A percentile compares a stretch with the other conserved stretches of the same genome.
phyloP scores from a whole-genome alignment of 2,113 vertebrate species.

The Catharus minimus region DNA sequence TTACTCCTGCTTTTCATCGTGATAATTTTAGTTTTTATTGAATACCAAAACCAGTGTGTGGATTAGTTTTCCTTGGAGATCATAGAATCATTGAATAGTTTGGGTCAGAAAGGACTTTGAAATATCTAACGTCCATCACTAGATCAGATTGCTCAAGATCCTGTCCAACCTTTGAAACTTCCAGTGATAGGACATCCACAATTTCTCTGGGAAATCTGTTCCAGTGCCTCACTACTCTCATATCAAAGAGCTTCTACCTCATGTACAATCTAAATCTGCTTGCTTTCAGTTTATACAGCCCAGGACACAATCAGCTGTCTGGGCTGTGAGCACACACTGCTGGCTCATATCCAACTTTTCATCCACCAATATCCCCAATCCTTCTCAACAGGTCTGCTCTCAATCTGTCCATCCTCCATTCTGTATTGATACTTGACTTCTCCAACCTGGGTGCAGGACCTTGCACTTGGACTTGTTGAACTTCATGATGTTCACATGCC shows the following conservation, averaged over 20 bases:
- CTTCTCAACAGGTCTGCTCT: background rate
- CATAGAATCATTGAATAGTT: background rate
- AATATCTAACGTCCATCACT: background rate
- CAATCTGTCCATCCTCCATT: background rate
- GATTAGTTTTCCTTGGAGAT: background rate
- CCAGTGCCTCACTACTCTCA: background rate
- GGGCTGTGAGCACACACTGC: fast-evolving
- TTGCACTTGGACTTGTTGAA: background rate
- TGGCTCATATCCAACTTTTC: background rate
- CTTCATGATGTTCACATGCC: background rate
- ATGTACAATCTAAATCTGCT: background rate
- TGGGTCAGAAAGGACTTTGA: background rate
- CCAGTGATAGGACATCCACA: background rate
- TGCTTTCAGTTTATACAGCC: background rate
- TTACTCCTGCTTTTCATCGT: background rate
- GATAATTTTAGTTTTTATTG: background rate
- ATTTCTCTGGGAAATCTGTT: background rate
- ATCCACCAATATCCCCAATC: background rate
- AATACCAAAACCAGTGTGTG: fast-evolving
- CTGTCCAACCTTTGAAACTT: background rate
- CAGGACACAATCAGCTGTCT: background rate
- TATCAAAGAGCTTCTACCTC: background rate
- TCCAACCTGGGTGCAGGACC: background rate
- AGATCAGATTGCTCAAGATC: background rate
- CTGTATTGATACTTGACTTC: background rate